phyloP scores from a whole-genome alignment of 2,113 vertebrate species.

The Spilogale gracilis region DNA sequence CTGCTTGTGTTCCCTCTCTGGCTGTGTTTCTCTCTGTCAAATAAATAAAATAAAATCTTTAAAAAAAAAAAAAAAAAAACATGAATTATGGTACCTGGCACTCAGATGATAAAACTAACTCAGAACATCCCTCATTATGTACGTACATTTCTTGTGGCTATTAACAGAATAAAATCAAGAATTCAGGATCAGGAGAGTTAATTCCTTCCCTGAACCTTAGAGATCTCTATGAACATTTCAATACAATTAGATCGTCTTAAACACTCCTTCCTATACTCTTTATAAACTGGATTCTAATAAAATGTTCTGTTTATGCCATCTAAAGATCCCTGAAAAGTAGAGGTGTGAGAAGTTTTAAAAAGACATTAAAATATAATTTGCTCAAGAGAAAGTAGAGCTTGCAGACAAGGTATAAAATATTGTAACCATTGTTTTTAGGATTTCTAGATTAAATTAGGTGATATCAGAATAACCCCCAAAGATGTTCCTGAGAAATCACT shows the following conservation, averaged over 20 bases:
- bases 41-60: too few relatives aligned
- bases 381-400: background rate
- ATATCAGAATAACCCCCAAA: slow-evolving; percentile 24
- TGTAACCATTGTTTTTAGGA: slow-evolving; percentile 33
- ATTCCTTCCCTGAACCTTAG: slow-evolving; percentile 29
- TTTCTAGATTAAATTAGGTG: slow-evolving; percentile 44
- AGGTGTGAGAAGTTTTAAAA: background rate
- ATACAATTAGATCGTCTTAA: slow-evolving; percentile 7
- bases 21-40: too few relatives aligned
- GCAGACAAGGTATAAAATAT: background rate
- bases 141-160: slow-evolving; percentile 37
- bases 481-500: background rate
- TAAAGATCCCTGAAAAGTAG: slow-evolving; percentile 28
- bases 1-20: too few relatives aligned
- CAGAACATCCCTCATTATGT: background rate
- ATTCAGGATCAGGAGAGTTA: slow-evolving; percentile 14
- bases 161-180: slow-evolving; percentile 37
- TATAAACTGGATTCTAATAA: slow-evolving; percentile 17
- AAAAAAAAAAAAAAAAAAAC: too few relatives aligned
- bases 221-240: slow-evolving; percentile 14
- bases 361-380: background rate
- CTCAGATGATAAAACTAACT: slow-evolving; percentile 39
- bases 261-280: background rate
- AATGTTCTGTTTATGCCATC: background rate
- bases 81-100: slow-evolving; percentile 32